These are phyloP conservation scores for Menidia menidia DNA, from an alignment of 2,797 vertebrate genomes.

Conservation along the genomic window DNA sequence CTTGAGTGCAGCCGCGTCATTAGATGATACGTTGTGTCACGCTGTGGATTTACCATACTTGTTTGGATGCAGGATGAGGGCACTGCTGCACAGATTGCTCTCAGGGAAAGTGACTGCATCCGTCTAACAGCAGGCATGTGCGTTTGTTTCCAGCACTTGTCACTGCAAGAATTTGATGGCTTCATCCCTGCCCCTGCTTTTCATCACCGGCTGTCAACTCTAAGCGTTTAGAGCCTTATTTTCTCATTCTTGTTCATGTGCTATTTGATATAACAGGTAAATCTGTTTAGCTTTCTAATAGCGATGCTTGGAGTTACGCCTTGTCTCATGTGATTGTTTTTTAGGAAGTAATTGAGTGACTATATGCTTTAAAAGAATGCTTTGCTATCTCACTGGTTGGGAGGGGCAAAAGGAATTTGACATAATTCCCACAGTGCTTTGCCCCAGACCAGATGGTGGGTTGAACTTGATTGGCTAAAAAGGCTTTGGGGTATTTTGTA, in stretches of 20 bases:
- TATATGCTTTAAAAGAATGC: slow-evolving; percentile 46
- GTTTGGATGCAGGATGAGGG: slow-evolving; percentile 67
- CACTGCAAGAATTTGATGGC: neutral
- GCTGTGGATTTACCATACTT: slow-evolving; percentile 60
- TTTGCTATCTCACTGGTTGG: slow-evolving; percentile 56
- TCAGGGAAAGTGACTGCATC: slow-evolving; percentile 59
- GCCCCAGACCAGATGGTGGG: slow-evolving; percentile 61
- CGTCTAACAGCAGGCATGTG: slow-evolving; percentile 12
- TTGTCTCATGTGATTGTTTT: slow-evolving; percentile 13
- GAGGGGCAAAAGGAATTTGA: slow-evolving; percentile 69
- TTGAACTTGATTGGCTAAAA: slow-evolving; percentile 74
- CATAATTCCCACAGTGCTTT: slow-evolving; percentile 83
- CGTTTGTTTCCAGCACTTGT: slow-evolving; percentile 21
- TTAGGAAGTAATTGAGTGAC: slow-evolving; percentile 13
- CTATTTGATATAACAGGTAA: neutral
- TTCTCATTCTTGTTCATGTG: too few relatives aligned
- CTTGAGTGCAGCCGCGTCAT: slow-evolving; percentile 22
- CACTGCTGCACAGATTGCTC: slow-evolving; percentile 67
- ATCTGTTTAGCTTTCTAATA: slow-evolving; percentile 1
- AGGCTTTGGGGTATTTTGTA: slow-evolving; percentile 36
- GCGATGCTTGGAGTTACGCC: slow-evolving; percentile 5
- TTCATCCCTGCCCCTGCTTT: neutral
- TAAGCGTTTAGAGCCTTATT: neutral
- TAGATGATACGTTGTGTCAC: slow-evolving; percentile 26
- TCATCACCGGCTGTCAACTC: neutral